Evolutionary conservation across 1,140 invertebrate species (phyloP).

Genomic region (Homalodisca vitripennis): DNA sequence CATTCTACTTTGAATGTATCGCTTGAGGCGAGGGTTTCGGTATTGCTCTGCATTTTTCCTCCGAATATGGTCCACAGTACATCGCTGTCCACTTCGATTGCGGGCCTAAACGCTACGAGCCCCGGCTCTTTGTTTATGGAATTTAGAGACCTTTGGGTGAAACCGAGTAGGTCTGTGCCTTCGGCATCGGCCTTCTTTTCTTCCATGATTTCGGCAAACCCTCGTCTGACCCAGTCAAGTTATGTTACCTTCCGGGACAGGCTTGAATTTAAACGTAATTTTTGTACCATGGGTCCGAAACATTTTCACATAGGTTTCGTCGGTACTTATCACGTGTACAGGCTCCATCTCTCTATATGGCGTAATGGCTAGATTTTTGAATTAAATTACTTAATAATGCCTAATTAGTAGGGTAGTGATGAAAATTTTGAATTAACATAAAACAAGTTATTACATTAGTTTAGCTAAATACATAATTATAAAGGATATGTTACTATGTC

Average conservation of each 20-base stretch:
- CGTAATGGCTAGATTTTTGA: too few species aligned
- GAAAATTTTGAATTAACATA: too few species aligned
- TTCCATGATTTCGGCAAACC: not conserved
- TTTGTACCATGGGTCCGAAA: not conserved
- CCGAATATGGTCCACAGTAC: constrained; percentile 7
- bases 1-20: constrained; percentile 14
- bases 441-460: too few species aligned
- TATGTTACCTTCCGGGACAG: not conserved
- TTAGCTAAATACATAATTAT: too few species aligned
- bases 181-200: not conserved
- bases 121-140: constrained; percentile 5
- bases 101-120: not conserved
- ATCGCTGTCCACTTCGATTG: not conserved
- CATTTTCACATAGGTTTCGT: not conserved
- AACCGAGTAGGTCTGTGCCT: not conserved
- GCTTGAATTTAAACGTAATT: not conserved
- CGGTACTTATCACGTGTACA: not conserved
- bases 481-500: too few species aligned
- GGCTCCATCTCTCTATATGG: too few species aligned
- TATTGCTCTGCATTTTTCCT: constrained; percentile 6
- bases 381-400: too few species aligned
- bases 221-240: not conserved
- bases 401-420: too few species aligned
- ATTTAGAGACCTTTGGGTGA: not conserved
- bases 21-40: not conserved